Percentiles rank a stretch among this genome's conserved stretches.
Conservation (phyloP, 2,113 vertebrate species). For the Erythrolamprus reginae region DNA sequence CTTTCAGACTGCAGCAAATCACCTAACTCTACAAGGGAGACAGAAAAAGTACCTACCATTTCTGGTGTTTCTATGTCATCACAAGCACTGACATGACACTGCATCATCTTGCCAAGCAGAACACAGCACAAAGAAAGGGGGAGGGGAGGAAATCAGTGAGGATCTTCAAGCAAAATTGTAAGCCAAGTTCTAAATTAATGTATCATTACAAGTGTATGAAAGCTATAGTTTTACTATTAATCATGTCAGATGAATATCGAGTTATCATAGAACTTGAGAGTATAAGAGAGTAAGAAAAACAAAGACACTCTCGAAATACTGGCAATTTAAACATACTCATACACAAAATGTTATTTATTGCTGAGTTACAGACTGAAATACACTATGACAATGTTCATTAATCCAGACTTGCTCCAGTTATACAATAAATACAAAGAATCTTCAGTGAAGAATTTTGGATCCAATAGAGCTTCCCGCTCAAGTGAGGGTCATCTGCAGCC, state of each 20-base stretch:
- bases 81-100: conserved; percentile 64
- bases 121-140: not conserved
- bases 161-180: conserved; percentile 27
- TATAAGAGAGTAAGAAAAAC: not conserved
- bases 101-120: conserved; percentile 57
- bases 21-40: not conserved
- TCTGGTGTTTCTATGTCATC: conserved; percentile 66
- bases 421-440: not conserved
- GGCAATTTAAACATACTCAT: not conserved
- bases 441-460: not conserved
- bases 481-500: not conserved
- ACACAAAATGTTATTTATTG: not conserved
- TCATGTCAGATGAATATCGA: not conserved
- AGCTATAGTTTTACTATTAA: not conserved
- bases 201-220: not conserved
- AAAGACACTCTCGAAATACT: not conserved
- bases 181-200: not conserved
- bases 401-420: not conserved
- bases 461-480: not conserved
- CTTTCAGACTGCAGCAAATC: not conserved
- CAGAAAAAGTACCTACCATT: conserved; percentile 40
- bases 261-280: not conserved
- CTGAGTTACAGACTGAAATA: not conserved
- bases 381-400: not conserved
- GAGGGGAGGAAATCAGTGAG: not conserved